A percentile compares a stretch with the other conserved stretches of the same genome.
These are phyloP conservation scores for Sinhomidia bicolor DNA, from an alignment of 2,888 invertebrate genomes.

Conservation along the genomic window DNA sequence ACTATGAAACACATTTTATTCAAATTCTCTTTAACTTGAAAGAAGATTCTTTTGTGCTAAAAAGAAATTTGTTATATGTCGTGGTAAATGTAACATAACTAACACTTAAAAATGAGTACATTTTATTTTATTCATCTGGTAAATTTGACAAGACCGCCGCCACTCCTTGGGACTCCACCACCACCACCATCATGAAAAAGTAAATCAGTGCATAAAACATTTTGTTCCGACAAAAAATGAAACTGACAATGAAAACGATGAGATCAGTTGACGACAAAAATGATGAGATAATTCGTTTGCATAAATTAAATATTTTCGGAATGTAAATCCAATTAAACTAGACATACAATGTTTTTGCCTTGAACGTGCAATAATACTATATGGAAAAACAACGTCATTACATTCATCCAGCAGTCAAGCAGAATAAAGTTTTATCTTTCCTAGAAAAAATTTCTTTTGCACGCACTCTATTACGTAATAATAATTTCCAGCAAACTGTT, in stretches of 20 bases:
- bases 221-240: conserved; percentile 27
- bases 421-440: neutral
- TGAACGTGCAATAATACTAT: neutral
- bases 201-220: conserved; percentile 59
- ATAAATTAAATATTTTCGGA: conserved; percentile 43
- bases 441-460: neutral
- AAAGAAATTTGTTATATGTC: neutral
- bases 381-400: conserved; percentile 9
- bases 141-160: conserved; percentile 29
- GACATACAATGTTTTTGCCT: neutral
- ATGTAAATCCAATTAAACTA: conserved; percentile 25
- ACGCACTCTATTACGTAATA: conserved; percentile 18
- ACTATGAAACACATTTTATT: conserved; percentile 17
- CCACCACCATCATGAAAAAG: no score
- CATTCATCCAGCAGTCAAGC: neutral
- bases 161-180: conserved; percentile 51
- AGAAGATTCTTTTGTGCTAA: conserved; percentile 4
- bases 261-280: conserved; percentile 52
- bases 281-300: conserved; percentile 70
- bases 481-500: conserved; percentile 1
- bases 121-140: conserved; percentile 2
- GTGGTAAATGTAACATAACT: conserved; percentile 7
- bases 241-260: conserved; percentile 47
- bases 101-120: conserved; percentile 19
- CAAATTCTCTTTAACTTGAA: neutral